Evolutionary conservation across 2,888 invertebrate species (phyloP), one percentile per base, ranked within the genome.

Genomic region (Chymomyza procnemis): DNA sequence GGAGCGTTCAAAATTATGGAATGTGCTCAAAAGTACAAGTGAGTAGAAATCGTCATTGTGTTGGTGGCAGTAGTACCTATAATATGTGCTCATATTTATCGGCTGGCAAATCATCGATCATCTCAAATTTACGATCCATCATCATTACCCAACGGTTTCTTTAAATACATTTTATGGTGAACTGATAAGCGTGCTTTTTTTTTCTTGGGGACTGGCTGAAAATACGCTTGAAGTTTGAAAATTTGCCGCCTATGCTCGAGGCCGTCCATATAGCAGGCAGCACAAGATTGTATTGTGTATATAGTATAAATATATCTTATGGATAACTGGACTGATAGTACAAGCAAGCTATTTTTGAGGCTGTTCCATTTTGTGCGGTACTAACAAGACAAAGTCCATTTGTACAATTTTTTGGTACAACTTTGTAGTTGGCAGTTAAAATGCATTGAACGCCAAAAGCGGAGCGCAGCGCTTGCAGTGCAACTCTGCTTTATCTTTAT

Each of bases 41-140:
- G 34, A 41, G 34, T 41, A 41, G 34, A 26, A 2, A n/a, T n/a
- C n/a, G n/a, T n/a, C n/a, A n/a, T n/a, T n/a, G n/a, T n/a, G n/a
- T n/a, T n/a, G n/a, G n/a, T n/a, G n/a, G 26, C 8, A 26, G 26
- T 26, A 26, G 26, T 26, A 26, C 26, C 26, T 6, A 26, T 26
- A 26, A 26, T 73, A 73, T 73, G 72, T 47, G 64, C 61, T 57
- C 52, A 50, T 55, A 18, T 19, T 73, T 73, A 73, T 73, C 73
- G 66, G 12, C 34, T 16, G n/a, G 30, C 57, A 85, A 82, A 85
- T 83, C 83, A 83, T 83, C 83, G 86, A 83, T 83, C 83, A 83
- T 86, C 87, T 86, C 84, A 71, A 78, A 87, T 83, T 87, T 72
- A 87, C 88, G 86, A 83, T 83, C 83, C 86, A 87, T 83, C 83